A percentile compares a stretch with the other conserved stretches of the same genome.
These are phyloP conservation scores for Enteromius treurensis DNA, from an alignment of 2,797 vertebrate species.

Conservation along the genomic window DNA sequence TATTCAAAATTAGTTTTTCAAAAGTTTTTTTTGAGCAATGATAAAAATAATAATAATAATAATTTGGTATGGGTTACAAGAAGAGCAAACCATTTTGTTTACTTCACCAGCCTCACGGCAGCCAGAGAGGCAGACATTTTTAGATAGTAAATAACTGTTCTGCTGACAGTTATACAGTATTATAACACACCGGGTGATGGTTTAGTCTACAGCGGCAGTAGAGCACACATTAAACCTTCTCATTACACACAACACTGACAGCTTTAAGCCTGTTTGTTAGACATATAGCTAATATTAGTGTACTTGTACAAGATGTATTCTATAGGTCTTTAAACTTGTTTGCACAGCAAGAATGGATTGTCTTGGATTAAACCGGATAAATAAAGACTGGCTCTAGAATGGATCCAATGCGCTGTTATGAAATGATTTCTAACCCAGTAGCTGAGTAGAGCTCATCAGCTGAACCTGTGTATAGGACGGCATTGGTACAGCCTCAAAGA, in stretches of 20 bases:
- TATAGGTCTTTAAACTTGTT: not conserved
- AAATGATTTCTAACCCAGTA: not conserved
- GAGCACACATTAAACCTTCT: conserved; percentile 6
- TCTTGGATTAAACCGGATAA: conserved; percentile 22
- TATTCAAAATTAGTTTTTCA: not conserved
- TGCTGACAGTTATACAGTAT: not conserved
- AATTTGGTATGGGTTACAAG: not conserved
- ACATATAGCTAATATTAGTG: conserved; percentile 32
- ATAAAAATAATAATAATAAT: not conserved
- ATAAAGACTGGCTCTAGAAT: not conserved
- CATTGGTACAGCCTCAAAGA: not conserved
- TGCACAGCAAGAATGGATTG: conserved; percentile 19
- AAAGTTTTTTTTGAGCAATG: not conserved
- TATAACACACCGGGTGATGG: conserved; percentile 20
- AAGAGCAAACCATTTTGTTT: not conserved
- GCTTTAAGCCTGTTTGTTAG: conserved; percentile 7
- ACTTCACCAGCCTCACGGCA: not conserved
- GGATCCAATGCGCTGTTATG: not conserved
- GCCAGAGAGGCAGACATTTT: not conserved
- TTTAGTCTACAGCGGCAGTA: not conserved
- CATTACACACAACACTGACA: conserved; percentile 28
- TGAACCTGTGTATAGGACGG: not conserved
- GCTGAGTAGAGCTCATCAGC: not conserved
- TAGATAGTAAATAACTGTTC: not conserved
- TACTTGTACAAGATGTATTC: conserved; percentile 14